Conservation (phyloP, 2,888 invertebrate species). For the Andrena hattorfiana region DNA sequence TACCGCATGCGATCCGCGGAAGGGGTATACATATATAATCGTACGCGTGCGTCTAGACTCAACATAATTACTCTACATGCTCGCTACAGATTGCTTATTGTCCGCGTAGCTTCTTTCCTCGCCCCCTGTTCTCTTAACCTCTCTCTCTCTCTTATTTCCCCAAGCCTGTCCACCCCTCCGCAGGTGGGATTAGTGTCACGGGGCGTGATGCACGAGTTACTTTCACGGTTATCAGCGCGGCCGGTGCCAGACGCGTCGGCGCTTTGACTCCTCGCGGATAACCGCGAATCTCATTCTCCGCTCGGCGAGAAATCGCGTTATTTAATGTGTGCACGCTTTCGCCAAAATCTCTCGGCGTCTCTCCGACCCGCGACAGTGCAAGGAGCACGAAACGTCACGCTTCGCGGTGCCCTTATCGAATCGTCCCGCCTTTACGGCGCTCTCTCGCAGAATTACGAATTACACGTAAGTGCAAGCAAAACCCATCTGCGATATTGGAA, state of each 20-base stretch:
- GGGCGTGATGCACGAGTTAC: constrained; percentile 58
- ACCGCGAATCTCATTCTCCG: constrained; percentile 21
- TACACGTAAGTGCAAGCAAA: no score
- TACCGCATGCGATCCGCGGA: constrained; percentile 64
- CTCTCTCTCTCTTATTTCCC: neutral
- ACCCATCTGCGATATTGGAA: no score
- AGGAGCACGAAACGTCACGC: neutral
- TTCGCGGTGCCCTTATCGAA: neutral
- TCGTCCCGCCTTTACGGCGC: neutral
- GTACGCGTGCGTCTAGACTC: constrained; percentile 69
- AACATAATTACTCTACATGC: constrained; percentile 64
- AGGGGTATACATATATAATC: constrained; percentile 43
- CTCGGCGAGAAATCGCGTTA: constrained; percentile 34
- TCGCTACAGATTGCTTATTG: constrained; percentile 70
- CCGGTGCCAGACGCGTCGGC: constrained; percentile 29
- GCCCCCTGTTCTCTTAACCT: neutral
- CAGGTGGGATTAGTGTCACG: constrained; percentile 60
- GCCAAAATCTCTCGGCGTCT: neutral
- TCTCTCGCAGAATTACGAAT: no score
- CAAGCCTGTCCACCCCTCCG: constrained; percentile 10
- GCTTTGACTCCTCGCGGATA: constrained; percentile 33
- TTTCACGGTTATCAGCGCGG: constrained; percentile 68
- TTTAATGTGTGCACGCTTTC: constrained; percentile 2
- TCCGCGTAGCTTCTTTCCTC: constrained; percentile 43
- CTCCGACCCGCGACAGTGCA: neutral